A percentile compares a stretch with the other conserved stretches of the same genome.
Evolutionary conservation across 2,797 vertebrate species (phyloP).

Genomic region (Chelmon rostratus): DNA sequence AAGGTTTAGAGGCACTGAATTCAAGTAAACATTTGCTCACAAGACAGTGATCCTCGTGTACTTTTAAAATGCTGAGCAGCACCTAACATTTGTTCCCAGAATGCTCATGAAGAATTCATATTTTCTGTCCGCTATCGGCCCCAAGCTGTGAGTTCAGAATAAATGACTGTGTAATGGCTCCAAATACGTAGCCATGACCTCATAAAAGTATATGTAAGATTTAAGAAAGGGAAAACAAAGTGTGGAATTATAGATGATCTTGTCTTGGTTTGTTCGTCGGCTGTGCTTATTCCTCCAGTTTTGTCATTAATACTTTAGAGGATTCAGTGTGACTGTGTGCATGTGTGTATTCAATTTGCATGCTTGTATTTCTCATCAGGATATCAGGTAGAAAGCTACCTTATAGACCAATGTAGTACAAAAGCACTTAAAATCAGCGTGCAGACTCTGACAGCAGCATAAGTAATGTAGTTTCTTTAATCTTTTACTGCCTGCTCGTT

Average conservation of each 20-base stretch:
- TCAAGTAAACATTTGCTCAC: not conserved
- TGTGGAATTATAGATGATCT: conserved; percentile 37
- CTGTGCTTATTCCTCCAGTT: conserved; percentile 17
- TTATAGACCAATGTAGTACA: not conserved
- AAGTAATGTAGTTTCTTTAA: not conserved
- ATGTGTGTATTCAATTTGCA: conserved; percentile 5
- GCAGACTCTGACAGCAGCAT: not conserved
- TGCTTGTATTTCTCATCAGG: conserved; percentile 13
- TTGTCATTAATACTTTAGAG: conserved; percentile 42
- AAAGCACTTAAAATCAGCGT: not conserved
- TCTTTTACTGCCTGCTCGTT: not conserved
- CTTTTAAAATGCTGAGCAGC: conserved; percentile 1
- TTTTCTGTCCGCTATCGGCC: not conserved
- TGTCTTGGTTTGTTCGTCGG: conserved; percentile 9
- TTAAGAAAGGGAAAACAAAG: conserved; percentile 36
- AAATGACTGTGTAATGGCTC: conserved; percentile 15
- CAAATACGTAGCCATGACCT: conserved; percentile 42
- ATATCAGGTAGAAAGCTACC: not conserved
- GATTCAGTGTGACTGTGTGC: not conserved
- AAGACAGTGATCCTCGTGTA: not conserved
- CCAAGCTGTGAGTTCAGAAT: conserved; percentile 35
- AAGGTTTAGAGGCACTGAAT: not conserved
- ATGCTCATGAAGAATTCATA: conserved; percentile 44
- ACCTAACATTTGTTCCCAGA: conserved; percentile 10
- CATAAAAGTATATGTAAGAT: conserved; percentile 40